Evolutionary conservation across 2,888 invertebrate genomes (phyloP), one percentile per base, ranked within the genome.

Genomic region (Agriopis leucophaearia): DNA sequence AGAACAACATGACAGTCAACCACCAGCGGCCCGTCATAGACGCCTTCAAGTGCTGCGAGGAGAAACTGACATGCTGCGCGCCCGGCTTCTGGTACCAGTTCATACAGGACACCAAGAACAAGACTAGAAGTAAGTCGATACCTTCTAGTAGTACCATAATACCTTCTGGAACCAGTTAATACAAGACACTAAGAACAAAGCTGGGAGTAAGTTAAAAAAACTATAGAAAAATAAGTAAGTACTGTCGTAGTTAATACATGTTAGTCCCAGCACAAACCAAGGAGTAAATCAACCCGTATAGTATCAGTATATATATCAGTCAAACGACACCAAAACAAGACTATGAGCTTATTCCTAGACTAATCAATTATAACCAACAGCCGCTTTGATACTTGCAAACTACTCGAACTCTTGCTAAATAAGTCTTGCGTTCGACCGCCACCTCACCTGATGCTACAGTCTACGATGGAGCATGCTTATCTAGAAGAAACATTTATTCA

Each of bases 81-180:
- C 96, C 95, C 56, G 96, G 96, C 52, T 96, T 96, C 86, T 97
- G 97, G 97, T 97, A 97, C 88, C 96, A 97, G 88, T 95, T 97
- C 80, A 95, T 97, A 94, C 96, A 97, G 88, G 96, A 97, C 73
- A 97, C 98, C 40, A 97, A 97, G 92, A 97, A 97, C 88, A 95
- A 95, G 81, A 98, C 98, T 8, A 95, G 98, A 88, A 97, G 35
- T 42, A 27, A 18, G 9, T 12, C 48, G 8, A 47, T 16, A 47
- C 47, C 16, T 16, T 47, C 9, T 47, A 7, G 16, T 42, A 10
- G 13, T 5, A 42, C 42, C 12, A 5, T 0, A 10, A 42, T 42
- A 42, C 12, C 42, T 42, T 42, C 12, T 42, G 42, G 42, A 3
- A 10, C 42, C 13, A 42, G 42, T 8, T 42, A 5, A 42, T 42